Evolutionary conservation across 2,797 vertebrate genomes (phyloP), one percentile per base, ranked within the genome.

Genomic region (Xenops minutus): DNA sequence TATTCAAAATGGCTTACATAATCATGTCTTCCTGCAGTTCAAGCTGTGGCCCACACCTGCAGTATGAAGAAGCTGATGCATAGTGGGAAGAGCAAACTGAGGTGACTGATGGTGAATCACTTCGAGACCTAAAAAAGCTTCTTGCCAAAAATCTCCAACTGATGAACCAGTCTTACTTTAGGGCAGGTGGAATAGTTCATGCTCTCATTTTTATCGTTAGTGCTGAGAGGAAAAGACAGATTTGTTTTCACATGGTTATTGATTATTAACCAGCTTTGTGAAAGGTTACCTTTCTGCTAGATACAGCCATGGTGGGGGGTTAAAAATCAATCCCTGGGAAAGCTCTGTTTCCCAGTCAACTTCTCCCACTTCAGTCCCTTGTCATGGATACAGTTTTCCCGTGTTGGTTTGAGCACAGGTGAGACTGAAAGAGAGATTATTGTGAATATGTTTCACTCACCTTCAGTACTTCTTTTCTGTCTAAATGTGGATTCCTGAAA

Each of bases 221-320:
- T 46, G 62, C 82, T 80, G 82, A 85, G 93, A 93, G 62, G 88
- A 66, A 86, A 92, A 95, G 92, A 93, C 92, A 93, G 95, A 96
- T 97, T 97, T 97, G 89, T 97, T 97, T 97, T 98, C 97, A 97
- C 97, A 97, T 97, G 92, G 92, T 97, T 97, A 98, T 97, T 98
- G 97, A 98, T 98, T 97, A 98, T 98, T 98, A 98, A 98, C 98
- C 80, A 98, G 96, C 96, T 97, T 95, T 89, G 95, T 95, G 95
- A 96, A 97, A 93, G 96, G 88, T 96, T 97, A 97, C 92, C 91
- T 96, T 97, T 95, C 88, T 85, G 81, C 85, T 79, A 97, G 89
- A 95, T 97, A 93, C 46, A 97, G 93, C 64, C 13, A 2, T 34
- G 54, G 84, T 71, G 63, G 48, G 61, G 78, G 43, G 89, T 93